Base-by-base conservation (phyloP, 2,888 invertebrate species). In the Amiota minor region DNA sequence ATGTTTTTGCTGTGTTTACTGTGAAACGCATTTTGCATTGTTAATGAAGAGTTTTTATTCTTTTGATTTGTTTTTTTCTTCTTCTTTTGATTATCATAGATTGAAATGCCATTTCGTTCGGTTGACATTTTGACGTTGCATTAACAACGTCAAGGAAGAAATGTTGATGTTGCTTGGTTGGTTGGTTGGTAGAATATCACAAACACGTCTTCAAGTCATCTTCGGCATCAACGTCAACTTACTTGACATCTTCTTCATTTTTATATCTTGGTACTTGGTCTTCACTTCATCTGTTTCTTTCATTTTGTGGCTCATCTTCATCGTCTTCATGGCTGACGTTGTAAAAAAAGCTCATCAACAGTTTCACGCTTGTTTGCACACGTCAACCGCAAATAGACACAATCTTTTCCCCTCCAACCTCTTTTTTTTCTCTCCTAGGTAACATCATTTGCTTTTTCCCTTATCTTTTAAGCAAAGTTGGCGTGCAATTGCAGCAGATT, bases 261-360 rank as follows among this genome's bases (percentile, higher is more conserved):
- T 35, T 35, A 35, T 35, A 35, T 35, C 35, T 35, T 35, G 35
- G 35, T 35, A 35, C 35, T 35, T 35, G 35, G 35, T 35, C 35
- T 35, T 35, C 35, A 35, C 35, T 35, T 35, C 35, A 35, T 35
- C 35, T 35, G 35, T 35, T 35, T 35, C 35, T 35, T 35, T 35
- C 35, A 8, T 35, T 35, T 35, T 9, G 9, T 62, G 45, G n/a
- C 35, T 35, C 35, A 35, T 35, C 35, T 35, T 35, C 35, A 6
- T n/a, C 64, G 46, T 20, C 20, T 10, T 49, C 65, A 12, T 49
- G 16, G 65, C 12, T 35, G 65, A 47, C 49, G 65, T 65, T 65
- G 81, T 83, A 85, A 85, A 35, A 35, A 85, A 80, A 72, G 81
- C 80, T 78, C 85, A 79, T 85, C 82, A 82, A 76, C 84, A 75